Evolutionary conservation across 1,140 invertebrate species (phyloP).

Genomic region (Drosophila cardini): DNA sequence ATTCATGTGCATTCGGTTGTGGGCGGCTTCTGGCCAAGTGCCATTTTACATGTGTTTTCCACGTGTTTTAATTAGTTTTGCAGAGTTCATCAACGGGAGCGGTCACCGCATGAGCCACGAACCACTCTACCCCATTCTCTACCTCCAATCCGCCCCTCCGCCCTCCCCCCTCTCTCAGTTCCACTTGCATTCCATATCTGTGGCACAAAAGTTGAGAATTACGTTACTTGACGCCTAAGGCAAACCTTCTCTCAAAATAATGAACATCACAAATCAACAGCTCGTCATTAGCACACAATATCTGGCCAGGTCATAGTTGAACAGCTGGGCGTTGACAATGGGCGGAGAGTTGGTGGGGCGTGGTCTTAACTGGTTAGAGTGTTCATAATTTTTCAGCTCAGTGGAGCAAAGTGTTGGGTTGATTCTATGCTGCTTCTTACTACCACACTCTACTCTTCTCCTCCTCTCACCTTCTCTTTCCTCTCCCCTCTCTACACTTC

Average conservation of each 20-base stretch:
- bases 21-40: constrained; percentile 18
- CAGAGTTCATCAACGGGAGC: constrained; percentile 69
- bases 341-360: neutral
- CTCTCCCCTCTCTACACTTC: too few species aligned
- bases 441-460: too few species aligned
- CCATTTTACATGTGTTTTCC: constrained; percentile 65
- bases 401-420: constrained; percentile 56
- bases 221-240: neutral
- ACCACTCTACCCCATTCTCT: neutral
- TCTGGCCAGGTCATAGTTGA: constrained; percentile 21
- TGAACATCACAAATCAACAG: constrained; percentile 80
- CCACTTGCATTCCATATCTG: constrained; percentile 9
- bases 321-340: neutral
- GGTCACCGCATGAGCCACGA: neutral
- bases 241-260: constrained; percentile 54
- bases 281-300: constrained; percentile 69
- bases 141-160: too few species aligned
- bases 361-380: neutral
- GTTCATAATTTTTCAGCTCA: constrained; percentile 77
- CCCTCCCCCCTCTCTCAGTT: too few species aligned
- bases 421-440: too few species aligned
- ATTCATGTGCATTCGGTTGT: constrained; percentile 62
- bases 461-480: too few species aligned
- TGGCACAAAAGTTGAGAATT: constrained; percentile 22
- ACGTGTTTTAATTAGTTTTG: constrained; percentile 82